These are phyloP conservation scores for Drosophila lacteicornis DNA, from an alignment of 1,140 invertebrate genomes.

Conservation along the genomic window DNA sequence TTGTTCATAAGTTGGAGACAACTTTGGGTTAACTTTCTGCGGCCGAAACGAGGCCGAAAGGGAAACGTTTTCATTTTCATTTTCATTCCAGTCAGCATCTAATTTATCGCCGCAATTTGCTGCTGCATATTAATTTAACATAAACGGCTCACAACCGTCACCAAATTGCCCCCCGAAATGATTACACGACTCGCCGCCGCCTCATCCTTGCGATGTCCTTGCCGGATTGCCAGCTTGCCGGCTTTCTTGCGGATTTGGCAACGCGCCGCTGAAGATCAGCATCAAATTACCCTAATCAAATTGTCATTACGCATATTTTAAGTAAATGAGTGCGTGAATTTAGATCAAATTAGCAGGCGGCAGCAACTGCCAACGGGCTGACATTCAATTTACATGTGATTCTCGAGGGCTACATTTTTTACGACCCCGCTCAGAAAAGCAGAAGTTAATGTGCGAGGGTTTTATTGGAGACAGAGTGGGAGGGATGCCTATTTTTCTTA, in stretches of 20 bases:
- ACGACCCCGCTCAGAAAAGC: conserved; percentile 2
- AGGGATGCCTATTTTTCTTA: neutral
- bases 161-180: conserved; percentile 69
- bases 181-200: conserved; percentile 57
- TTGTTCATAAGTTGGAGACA: conserved; percentile 65
- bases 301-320: conserved; percentile 79
- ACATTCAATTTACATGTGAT: conserved; percentile 56
- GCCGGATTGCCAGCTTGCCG: conserved; percentile 22
- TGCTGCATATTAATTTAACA: conserved; percentile 74
- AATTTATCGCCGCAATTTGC: conserved; percentile 65
- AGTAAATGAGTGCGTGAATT: conserved; percentile 78
- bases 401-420: conserved; percentile 33
- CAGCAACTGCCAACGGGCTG: conserved; percentile 33
- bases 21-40: conserved; percentile 65
- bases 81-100: conserved; percentile 58
- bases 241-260: conserved; percentile 52
- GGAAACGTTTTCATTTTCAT: conserved; percentile 43
- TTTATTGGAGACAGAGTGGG: neutral
- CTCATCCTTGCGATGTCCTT: conserved; percentile 14
- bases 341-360: conserved; percentile 63
- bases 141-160: conserved; percentile 69
- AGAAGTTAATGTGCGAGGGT: conserved; percentile 1
- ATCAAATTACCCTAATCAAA: conserved; percentile 81
- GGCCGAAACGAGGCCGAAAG: conserved; percentile 21
- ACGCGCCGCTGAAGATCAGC: conserved; percentile 67